phyloP scores from a whole-genome alignment of 2,113 vertebrate genomes.

The Sinocyclocheilus rhinocerous region DNA sequence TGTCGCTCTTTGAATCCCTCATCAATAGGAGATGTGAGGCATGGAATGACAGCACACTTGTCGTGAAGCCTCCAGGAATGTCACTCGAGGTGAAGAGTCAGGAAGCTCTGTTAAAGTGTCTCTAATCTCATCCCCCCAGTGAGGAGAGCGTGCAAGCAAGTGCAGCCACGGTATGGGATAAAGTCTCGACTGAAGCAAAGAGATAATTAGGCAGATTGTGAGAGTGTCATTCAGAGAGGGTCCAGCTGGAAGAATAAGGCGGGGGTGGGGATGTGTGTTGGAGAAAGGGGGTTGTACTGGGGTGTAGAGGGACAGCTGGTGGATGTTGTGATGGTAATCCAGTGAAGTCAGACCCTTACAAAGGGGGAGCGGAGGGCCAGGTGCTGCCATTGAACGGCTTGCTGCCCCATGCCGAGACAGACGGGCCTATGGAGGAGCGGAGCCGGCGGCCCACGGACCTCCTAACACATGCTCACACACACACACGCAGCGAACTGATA shows the following conservation, averaged over 20 bases:
- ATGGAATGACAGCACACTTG: conserved; percentile 65
- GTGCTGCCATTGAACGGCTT: conserved; percentile 82
- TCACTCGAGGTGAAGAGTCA: conserved; percentile 70
- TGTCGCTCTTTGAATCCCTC: background rate
- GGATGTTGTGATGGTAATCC: conserved; percentile 87
- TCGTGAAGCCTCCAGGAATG: conserved; percentile 63
- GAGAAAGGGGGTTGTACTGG: conserved; percentile 45
- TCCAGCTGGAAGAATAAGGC: conserved; percentile 76
- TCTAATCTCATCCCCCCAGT: conserved; percentile 59
- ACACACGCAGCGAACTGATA: conserved; percentile 65
- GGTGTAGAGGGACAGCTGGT: conserved; percentile 78
- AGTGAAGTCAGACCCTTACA: conserved; percentile 80
- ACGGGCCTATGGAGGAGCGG: conserved; percentile 75
- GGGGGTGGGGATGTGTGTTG: conserved; percentile 56
- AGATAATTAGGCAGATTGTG: conserved; percentile 83
- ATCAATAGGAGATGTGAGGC: background rate
- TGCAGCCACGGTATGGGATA: conserved; percentile 56
- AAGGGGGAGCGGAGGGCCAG: conserved; percentile 78
- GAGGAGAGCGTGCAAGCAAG: conserved; percentile 59
- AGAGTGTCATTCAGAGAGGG: conserved; percentile 79
- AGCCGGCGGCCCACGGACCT: conserved; percentile 64
- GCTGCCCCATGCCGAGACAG: conserved; percentile 76
- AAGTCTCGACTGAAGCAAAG: conserved; percentile 63
- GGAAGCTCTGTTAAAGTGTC: conserved; percentile 68
- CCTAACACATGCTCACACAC: conserved; percentile 62